Evolutionary conservation across 2,888 invertebrate genomes (phyloP), one percentile per base, ranked within the genome.

Genomic region (Smittia sp.): DNA sequence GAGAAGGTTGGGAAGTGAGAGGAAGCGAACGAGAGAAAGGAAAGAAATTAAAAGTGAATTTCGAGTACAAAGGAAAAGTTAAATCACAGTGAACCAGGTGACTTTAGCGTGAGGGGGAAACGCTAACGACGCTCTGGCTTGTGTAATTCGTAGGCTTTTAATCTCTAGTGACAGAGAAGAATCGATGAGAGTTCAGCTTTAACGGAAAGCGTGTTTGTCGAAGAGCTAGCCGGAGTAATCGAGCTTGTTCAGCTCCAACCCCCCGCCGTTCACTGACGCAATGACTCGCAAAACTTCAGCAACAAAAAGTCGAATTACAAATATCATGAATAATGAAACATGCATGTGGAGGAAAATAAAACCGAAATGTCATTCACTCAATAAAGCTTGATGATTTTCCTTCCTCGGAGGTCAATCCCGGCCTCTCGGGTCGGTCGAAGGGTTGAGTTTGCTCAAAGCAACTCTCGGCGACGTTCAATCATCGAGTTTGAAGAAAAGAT

Each of bases 291-390:
- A 27, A 24, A 63, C 27, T 24, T 63, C n/a, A 63, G 11, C 24
- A 63, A 9, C 25, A 63, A 63, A 63, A 15, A 63, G n/a, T 63
- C 15, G 24, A 41, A 67, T 41, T 41, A 41, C 41, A 67, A 67
- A 41, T 24, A 41, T 22, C 67, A 67, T 41, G 39, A 67, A 67
- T 67, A 67, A 67, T 67, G 41, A 67, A 63, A 67, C 7, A 3
- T 41, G 41, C 18, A 39, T 39, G 39, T 15, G 22, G 18, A 67
- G 20, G 7, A 24, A 9, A 58, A 4, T n/a, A 41, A 67, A 67
- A 67, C 67, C 22, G 67, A 41, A 67, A 41, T 67, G 67, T 67
- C 67, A 67, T 67, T 67, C 67, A 67, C 20, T 67, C 67, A 67
- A 67, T 67, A 41, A 41, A 39, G n/a, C 41, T 66, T 66, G 20